A percentile compares a stretch with the other conserved stretches of the same genome.
Evolutionary conservation across 2,113 vertebrate genomes (phyloP).

Genomic region (Orthochromis malagaraziensis): DNA sequence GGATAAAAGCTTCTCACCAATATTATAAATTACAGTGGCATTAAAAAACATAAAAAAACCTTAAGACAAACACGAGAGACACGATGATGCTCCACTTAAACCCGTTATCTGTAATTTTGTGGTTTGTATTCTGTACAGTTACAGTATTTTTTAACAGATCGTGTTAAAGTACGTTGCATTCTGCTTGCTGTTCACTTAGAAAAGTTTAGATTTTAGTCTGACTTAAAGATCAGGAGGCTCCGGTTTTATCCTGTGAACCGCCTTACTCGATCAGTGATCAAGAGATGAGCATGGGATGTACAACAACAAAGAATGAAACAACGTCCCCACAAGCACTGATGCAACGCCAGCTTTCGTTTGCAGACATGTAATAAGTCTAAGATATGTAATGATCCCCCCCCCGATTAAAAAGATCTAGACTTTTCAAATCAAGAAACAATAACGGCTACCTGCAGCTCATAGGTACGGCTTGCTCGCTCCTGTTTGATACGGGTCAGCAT

Average conservation of each 20-base stretch:
- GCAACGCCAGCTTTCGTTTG: neutral
- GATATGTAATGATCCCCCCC: too few species aligned
- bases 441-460: conserved; percentile 81
- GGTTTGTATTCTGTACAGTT: neutral
- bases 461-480: conserved; percentile 85
- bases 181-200: neutral
- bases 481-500: conserved; percentile 94
- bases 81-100: neutral
- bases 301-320: neutral
- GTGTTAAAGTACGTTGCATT: accelerated
- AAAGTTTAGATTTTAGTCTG: neutral
- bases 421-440: neutral
- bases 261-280: neutral
- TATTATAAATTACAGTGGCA: neutral
- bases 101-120: neutral
- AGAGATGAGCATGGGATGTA: neutral
- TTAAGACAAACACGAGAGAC: neutral
- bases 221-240: neutral
- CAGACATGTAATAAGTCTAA: neutral
- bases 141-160: neutral
- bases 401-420: neutral
- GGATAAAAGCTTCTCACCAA: neutral
- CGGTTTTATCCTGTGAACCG: neutral
- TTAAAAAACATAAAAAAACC: neutral
- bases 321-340: neutral